These are phyloP conservation scores for Pelmatolapia mariae DNA, from an alignment of 2,113 vertebrate genomes.

Conservation along the genomic window DNA sequence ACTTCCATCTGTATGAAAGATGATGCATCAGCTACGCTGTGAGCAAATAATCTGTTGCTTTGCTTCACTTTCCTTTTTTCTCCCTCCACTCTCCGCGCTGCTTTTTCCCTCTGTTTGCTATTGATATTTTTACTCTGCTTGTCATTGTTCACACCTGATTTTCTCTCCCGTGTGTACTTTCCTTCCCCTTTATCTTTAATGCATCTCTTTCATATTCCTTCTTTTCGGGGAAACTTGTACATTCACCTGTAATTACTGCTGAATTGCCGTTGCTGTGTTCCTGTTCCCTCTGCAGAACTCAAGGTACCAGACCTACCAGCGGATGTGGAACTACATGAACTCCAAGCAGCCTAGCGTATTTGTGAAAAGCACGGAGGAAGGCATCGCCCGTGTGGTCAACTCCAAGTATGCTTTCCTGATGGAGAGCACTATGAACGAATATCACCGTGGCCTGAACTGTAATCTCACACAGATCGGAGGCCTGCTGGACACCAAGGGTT, in stretches of 20 bases:
- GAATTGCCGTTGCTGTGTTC: background rate
- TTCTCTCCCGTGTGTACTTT: background rate
- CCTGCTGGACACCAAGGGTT: conserved; percentile 91
- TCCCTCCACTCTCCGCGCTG: background rate
- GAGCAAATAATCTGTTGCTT: conserved; percentile 26
- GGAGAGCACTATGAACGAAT: conserved; percentile 94
- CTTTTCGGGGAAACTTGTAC: background rate
- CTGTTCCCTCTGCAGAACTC: conserved; percentile 75
- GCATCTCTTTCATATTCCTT: background rate
- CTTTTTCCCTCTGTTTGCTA: background rate
- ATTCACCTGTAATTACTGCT: background rate
- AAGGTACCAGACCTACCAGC: conserved; percentile 88
- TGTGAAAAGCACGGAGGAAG: conserved; percentile 92
- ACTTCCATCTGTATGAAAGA: conserved; percentile 24
- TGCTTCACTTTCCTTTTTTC: background rate
- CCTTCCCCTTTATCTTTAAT: background rate
- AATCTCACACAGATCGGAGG: conserved; percentile 92
- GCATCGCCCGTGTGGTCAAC: conserved; percentile 87
- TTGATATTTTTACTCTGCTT: background rate
- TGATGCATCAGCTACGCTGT: conserved; percentile 14
- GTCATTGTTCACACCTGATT: conserved; percentile 5
- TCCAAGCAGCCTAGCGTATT: conserved; percentile 92
- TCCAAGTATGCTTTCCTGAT: conserved; percentile 89
- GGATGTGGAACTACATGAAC: conserved; percentile 96
- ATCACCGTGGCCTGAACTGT: conserved; percentile 87